A percentile compares a stretch with the other conserved stretches of the same genome.
Evolutionary conservation across 2,797 vertebrate species (phyloP).

Genomic region (Crocidura indochinensis): DNA sequence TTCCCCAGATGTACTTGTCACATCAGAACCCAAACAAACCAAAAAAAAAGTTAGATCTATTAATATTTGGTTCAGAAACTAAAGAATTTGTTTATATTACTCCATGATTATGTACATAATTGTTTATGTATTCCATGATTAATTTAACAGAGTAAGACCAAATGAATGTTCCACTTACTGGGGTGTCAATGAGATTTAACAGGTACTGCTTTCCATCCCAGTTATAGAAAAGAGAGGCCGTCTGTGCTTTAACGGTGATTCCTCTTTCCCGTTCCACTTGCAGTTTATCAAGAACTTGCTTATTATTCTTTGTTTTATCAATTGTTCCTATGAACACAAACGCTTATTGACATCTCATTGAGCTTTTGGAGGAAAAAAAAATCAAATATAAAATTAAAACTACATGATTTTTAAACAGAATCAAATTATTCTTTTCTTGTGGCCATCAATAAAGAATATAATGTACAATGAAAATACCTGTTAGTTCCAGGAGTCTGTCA

Average conservation of each 20-base stretch:
- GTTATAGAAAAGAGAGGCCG: slow-evolving; percentile 95
- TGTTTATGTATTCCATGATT: not conserved
- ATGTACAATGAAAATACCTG: slow-evolving; percentile 90
- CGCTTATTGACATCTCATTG: not conserved
- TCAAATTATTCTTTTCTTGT: slow-evolving; percentile 16
- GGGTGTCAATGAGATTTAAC: slow-evolving; percentile 98
- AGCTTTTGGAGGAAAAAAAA: slow-evolving; percentile 30
- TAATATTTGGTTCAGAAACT: slow-evolving; percentile 42
- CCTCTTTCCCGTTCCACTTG: slow-evolving; percentile 98
- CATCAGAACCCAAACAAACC: slow-evolving; percentile 29
- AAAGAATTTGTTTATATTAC: slow-evolving; percentile 7
- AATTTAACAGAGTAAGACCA: slow-evolving; percentile 19
- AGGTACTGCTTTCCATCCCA: slow-evolving; percentile 93
- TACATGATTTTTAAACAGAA: not conserved
- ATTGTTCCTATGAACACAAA: slow-evolving; percentile 93
- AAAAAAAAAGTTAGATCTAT: not conserved
- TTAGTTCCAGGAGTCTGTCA: slow-evolving; percentile 96
- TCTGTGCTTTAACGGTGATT: slow-evolving; percentile 99
- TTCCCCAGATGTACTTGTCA: not conserved
- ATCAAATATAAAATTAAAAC: slow-evolving; percentile 49
- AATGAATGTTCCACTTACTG: slow-evolving; percentile 90
- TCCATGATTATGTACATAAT: not conserved
- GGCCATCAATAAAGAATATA: not conserved
- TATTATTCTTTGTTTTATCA: slow-evolving; percentile 94
- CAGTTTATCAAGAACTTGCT: slow-evolving; percentile 98